These are phyloP conservation scores for Ophonus ardosiacus DNA, from an alignment of 2,888 invertebrate species.

Conservation along the genomic window DNA sequence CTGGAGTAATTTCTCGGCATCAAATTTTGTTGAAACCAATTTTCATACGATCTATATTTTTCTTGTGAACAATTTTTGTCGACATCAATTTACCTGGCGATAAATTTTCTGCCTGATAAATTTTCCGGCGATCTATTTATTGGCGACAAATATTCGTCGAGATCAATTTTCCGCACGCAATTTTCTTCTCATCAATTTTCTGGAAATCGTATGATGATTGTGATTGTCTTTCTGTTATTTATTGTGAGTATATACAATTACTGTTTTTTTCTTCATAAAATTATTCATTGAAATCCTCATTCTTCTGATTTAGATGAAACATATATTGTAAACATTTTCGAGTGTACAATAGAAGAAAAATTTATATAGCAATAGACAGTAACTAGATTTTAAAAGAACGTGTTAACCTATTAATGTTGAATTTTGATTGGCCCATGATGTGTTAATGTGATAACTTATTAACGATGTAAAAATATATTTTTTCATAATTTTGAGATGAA, in stretches of 20 bases:
- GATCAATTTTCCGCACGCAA: no score
- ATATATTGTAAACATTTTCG: neutral
- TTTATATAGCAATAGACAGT: conserved; percentile 38
- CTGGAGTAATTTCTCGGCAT: no score
- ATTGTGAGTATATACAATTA: neutral
- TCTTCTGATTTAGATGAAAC: neutral
- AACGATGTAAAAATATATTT: conserved; percentile 16
- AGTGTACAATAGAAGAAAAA: neutral
- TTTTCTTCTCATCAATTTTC: no score
- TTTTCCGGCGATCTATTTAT: no score
- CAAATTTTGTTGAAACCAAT: no score
- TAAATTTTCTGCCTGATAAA: no score
- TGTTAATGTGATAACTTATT: conserved; percentile 56
- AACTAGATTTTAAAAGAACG: conserved; percentile 14
- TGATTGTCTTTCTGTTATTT: no score
- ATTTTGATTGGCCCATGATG: conserved; percentile 50
- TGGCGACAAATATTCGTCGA: no score
- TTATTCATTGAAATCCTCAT: neutral
- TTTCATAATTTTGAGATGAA: conserved; percentile 31
- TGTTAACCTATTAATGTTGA: conserved; percentile 19
- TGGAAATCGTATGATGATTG: no score
- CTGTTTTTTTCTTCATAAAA: neutral
- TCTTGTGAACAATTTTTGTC: no score
- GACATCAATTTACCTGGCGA: no score
- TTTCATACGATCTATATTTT: no score